These are phyloP conservation scores for Festucalex cinctus DNA, from an alignment of 2,113 vertebrate species.

Conservation along the genomic window DNA sequence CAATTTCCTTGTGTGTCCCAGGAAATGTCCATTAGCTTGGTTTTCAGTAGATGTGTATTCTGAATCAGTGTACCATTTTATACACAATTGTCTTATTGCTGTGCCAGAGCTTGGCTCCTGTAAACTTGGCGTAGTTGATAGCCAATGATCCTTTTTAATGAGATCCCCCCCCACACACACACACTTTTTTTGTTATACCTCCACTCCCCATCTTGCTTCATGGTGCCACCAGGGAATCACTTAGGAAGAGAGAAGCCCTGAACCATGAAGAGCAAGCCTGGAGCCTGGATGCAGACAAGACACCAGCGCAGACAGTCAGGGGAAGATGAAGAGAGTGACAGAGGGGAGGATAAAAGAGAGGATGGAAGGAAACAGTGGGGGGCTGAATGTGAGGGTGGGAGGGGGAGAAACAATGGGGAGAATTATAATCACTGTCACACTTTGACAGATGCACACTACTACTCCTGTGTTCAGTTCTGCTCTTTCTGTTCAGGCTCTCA, in stretches of 20 bases:
- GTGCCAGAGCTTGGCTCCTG: slow-evolving; percentile 36
- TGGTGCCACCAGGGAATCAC: slow-evolving; percentile 54
- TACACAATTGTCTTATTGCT: slow-evolving; percentile 46
- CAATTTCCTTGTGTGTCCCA: too few relatives aligned
- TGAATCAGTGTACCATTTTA: slow-evolving; percentile 29
- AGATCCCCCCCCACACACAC: slow-evolving; percentile 19
- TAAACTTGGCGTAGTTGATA: slow-evolving; percentile 29
- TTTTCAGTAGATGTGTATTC: not conserved
- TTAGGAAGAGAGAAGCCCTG: slow-evolving; percentile 50
- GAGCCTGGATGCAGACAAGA: slow-evolving; percentile 46
- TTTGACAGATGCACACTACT: slow-evolving; percentile 18
- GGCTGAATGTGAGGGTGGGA: not conserved
- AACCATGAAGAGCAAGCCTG: slow-evolving; percentile 57
- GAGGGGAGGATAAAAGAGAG: slow-evolving; percentile 3
- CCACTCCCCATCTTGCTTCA: slow-evolving; percentile 34
- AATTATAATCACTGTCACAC: slow-evolving; percentile 30
- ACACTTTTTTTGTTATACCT: not conserved
- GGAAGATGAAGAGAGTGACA: not conserved
- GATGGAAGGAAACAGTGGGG: slow-evolving; percentile 3
- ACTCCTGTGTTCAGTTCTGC: slow-evolving; percentile 1
- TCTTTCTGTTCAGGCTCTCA: not conserved
- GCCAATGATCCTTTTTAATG: slow-evolving; percentile 64
- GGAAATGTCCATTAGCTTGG: too few relatives aligned
- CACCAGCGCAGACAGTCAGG: slow-evolving; percentile 24
- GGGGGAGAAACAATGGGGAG: slow-evolving; percentile 1